Evolutionary conservation across 2,888 invertebrate species (phyloP), one percentile per base, ranked within the genome.

Genomic region (Drosophila prolongata): DNA sequence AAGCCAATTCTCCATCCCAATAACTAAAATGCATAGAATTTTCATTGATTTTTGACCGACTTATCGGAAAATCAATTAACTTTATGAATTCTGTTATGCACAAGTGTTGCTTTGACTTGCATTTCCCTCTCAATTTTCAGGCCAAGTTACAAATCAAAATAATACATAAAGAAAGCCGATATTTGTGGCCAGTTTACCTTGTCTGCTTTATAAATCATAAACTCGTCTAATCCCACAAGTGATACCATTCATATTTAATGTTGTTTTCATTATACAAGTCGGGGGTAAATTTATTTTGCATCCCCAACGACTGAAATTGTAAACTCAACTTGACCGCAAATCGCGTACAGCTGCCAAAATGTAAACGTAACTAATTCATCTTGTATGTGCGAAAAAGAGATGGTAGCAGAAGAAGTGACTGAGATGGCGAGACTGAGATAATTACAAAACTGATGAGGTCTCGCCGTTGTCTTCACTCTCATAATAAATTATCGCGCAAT

Each of bases 71-170:
- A 74, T 82, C 77, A 80, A 80, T 80, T 82, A 86, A 75, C 57
- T 77, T 77, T 85, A 80, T 80, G 86, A 77, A 85, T 70, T 69
- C 67, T 69, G 55, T 69, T 83, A 71, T 70, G 72, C 61, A 71
- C 61, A 61, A 61, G 54, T 35, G 61, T 38, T 24, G 37, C 35
- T 50, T 34, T 8, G 49, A 65, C 27, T 35, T 55, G 30, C 38
- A 52, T 40, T 42, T 54, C 50, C 11, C 11, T 56, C 10, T 40
- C 34, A 11, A 30, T 24, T 50, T 27, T 38, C 24, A 55, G n/a
- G 10, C 43, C 56, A 14, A 40, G 10, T 46, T 16, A 11, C 13
- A 16, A 19, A 49, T 27, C 16, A 19, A 49, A 49, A 49, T 49
- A 8, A 35, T 49, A 35, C 11, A 16, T 8, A 35, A n/a, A 16